Evolutionary conservation across 1,140 invertebrate species (phyloP).

Genomic region (Dreissena polymorpha): DNA sequence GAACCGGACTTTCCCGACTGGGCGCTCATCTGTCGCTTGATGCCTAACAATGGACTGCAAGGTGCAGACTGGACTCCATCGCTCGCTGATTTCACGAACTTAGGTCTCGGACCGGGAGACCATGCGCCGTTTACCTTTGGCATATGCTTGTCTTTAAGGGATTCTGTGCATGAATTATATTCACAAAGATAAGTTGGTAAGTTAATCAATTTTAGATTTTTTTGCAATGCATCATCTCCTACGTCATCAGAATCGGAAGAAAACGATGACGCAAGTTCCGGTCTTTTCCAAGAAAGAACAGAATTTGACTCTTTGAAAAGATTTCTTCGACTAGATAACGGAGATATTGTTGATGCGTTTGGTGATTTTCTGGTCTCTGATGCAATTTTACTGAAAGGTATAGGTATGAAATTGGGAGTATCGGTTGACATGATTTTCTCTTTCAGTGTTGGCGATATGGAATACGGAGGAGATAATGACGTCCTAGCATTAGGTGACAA

Average conservation of each 20-base stretch:
- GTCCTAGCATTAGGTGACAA: not conserved
- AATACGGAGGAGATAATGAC: constrained; percentile 12
- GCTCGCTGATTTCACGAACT: not conserved
- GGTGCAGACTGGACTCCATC: constrained; percentile 10
- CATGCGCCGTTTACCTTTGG: not conserved
- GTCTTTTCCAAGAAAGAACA: constrained; percentile 2
- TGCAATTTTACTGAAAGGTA: constrained; percentile 8
- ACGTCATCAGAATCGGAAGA: constrained; percentile 43
- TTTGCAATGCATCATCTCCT: not conserved
- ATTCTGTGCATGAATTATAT: not conserved
- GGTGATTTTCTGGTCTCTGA: not conserved
- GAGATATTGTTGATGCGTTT: not conserved
- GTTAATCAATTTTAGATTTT: too few species aligned
- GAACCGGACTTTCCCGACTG: not conserved
- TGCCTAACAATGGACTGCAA: constrained; percentile 23
- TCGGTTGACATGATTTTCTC: constrained; percentile 37
- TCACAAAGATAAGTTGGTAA: too few species aligned
- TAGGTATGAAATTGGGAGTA: constrained; percentile 21
- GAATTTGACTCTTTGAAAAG: constrained; percentile 6
- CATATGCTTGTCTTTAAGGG: not conserved
- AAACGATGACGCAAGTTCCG: constrained; percentile 35
- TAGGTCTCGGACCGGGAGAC: not conserved
- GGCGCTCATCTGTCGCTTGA: constrained; percentile 24
- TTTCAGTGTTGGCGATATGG: constrained; percentile 38
- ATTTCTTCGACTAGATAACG: constrained; percentile 1